Base-by-base conservation (phyloP, 23 tunicate genomes). In the Pegea sp. region DNA sequence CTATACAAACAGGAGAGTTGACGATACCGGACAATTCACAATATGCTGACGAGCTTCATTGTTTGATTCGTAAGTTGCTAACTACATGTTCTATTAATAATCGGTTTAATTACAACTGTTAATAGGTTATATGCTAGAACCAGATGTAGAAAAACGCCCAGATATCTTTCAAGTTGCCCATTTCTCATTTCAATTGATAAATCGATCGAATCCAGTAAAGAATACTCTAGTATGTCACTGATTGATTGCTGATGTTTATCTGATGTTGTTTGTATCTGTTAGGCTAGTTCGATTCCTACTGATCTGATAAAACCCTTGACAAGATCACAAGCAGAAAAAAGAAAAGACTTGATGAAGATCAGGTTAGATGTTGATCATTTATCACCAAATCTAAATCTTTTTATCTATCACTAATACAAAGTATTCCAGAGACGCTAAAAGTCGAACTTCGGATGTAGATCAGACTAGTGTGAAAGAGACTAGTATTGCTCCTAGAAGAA, bases 91-190 rank as follows among this genome's bases (percentile, higher is more conserved):
- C n/a, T n/a, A n/a, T n/a, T n/a, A n/a, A n/a, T n/a, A n/a, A n/a
- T n/a, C n/a, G n/a, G n/a, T n/a, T n/a, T n/a, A n/a, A n/a, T n/a
- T n/a, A n/a, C 11, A 8, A 38, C 16, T 38, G 22, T 60, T 1
- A 18, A 29, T 53, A 73, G 66, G 95, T 26, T 84, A 72, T 55
- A 72, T 84, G 81, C 61, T 91, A 27, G 91, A 79, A 58, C 81
- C 91, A 4, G 59, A 91, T 31, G 77, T 86, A 2, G 77, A 78
- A 30, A 52, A 21, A 26, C 54, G 99, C 13, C 99, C 99, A 21
- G 93, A 91, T 58, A 91, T 91, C 34, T 79, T 27, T 57, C 99
- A 91, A 73, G 81, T 91, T 38, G 93, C 99, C 24, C 77, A 78
- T 63, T 78, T 67, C 53, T 66, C 86, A 1, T 91, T 91, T 64